phyloP scores from a whole-genome alignment of 2,888 invertebrate genomes.

The Macrosoma leucophasiata region DNA sequence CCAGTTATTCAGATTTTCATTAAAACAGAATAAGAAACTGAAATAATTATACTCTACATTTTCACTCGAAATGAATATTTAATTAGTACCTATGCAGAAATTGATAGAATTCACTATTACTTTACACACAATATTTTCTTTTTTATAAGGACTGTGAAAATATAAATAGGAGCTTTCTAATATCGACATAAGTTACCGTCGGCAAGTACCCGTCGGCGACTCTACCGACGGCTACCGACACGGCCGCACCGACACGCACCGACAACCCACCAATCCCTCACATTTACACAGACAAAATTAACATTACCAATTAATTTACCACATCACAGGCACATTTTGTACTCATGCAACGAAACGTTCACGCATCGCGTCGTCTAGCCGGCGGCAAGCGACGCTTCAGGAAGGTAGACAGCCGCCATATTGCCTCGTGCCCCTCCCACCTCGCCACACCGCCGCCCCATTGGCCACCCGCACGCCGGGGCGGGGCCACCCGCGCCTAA shows the following conservation, averaged over 20 bases:
- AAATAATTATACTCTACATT: no score
- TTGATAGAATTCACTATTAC: no score
- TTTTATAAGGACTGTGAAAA: no score
- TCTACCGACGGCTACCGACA: slow-evolving; percentile 10
- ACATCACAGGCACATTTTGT: slow-evolving; percentile 28
- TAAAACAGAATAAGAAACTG: no score
- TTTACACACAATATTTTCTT: no score
- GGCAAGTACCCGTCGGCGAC: slow-evolving; percentile 10
- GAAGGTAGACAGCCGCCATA: slow-evolving; percentile 56
- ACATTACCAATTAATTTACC: slow-evolving; percentile 7
- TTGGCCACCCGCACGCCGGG: slow-evolving; percentile 44
- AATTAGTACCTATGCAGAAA: no score
- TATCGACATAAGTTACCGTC: no score
- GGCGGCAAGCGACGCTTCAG: slow-evolving; percentile 27
- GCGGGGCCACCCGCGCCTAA: slow-evolving; percentile 53
- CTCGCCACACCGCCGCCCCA: slow-evolving; percentile 32
- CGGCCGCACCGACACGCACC: slow-evolving; percentile 3
- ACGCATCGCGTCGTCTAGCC: slow-evolving; percentile 23
- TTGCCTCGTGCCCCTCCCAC: slow-evolving; percentile 60
- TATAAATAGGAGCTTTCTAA: no score
- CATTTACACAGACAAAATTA: slow-evolving; percentile 6
- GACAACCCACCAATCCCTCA: no score
- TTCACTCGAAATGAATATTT: no score
- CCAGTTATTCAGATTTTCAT: no score
- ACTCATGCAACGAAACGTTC: slow-evolving; percentile 33